Evolutionary conservation across 2,797 vertebrate genomes (phyloP), one percentile per base, ranked within the genome.

Genomic region (Spondyliosoma cantharus): DNA sequence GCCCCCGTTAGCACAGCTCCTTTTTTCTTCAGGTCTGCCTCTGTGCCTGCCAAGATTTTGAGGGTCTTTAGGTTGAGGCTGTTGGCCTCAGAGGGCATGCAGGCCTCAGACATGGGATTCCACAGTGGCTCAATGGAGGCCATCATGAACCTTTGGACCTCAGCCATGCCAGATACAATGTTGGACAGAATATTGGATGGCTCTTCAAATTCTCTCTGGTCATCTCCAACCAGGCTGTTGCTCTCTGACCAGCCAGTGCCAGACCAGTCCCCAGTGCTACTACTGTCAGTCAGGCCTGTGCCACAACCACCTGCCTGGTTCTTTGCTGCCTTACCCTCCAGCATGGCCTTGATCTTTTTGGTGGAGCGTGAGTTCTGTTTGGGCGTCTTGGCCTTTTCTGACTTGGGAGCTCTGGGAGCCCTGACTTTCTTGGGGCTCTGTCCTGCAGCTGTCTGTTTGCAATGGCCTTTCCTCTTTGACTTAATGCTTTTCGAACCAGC

Each of bases 81-180:
- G 87, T 99, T 99, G 65, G 97, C 96, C 84, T 99, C 97, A 0
- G 97, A 95, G 24, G 98, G 96, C 66, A 96, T 96, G 89, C 96
- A 97, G 84, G 96, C 93, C 87, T 97, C 96, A 57, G 97, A 93
- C 83, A 97, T 95, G 0, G 97, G 97, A 71, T 96, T 96, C 97
- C 97, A 99, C 84, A 99, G 92, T 57, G 98, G 98, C 91, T 99
- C 98, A 32, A 99, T 98, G 81, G 98, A 99, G 84, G 97, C 97
- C 98, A 99, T 99, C 98, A 99, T 99, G 81, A 99, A 98, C 91
- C 98, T 96, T 93, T 99, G 98, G 75, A 99, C 98, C 58, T 99
- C 98, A 1, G 98, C 98, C 98, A 99, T 99, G 61, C 98, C 98
- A 27, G 98, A 99, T 7, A 98, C 98, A 76, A 99, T 99, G 94